These are phyloP conservation scores for Pipistrellus kuhlii DNA, from an alignment of 2,797 vertebrate species.

Conservation along the genomic window DNA sequence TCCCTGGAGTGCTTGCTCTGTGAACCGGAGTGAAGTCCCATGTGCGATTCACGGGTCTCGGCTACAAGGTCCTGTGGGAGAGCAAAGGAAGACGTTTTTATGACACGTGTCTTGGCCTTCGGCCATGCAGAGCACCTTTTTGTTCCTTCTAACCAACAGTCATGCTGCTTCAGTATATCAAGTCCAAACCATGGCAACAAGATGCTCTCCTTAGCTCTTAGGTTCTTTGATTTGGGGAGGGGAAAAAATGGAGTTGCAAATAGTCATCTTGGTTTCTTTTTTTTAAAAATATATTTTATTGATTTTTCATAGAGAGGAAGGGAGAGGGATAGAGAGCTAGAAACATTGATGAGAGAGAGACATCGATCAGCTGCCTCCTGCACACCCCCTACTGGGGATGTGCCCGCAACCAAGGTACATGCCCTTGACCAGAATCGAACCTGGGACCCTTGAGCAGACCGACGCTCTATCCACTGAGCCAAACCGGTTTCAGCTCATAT, in stretches of 20 bases:
- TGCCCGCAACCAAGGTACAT: too few species aligned
- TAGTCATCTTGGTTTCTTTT: too few species aligned
- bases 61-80: neutral
- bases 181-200: neutral
- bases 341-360: too few species aligned
- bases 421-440: too few species aligned
- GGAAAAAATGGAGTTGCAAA: neutral
- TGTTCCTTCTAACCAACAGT: neutral
- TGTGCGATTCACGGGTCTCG: neutral
- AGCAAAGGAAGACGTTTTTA: neutral
- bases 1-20: neutral
- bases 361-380: too few species aligned
- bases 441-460: too few species aligned
- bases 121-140: neutral
- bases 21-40: neutral
- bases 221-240: neutral
- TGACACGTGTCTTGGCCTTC: neutral
- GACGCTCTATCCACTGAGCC: too few species aligned
- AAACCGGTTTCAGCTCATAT: neutral
- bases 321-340: too few species aligned
- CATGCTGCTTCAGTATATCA: neutral
- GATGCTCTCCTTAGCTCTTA: neutral
- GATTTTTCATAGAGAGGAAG: too few species aligned
- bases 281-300: too few species aligned
- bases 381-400: too few species aligned